phyloP scores from a whole-genome alignment of 2,888 invertebrate species.

The Monopis laevigella region DNA sequence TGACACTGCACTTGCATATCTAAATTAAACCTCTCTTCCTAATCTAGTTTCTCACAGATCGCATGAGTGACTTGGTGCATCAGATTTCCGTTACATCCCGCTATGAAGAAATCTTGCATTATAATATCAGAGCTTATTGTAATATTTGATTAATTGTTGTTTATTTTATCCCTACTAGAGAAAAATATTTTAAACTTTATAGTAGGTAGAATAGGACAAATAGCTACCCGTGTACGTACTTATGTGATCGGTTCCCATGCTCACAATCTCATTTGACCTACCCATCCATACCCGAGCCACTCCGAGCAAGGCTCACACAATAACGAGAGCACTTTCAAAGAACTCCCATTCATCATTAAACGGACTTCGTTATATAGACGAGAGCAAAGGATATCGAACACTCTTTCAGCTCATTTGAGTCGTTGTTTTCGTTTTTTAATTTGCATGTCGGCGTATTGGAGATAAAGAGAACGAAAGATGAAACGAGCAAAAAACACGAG shows the following conservation, averaged over 20 bases:
- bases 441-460: conserved; percentile 58
- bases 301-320: conserved; percentile 28
- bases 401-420: conserved; percentile 58
- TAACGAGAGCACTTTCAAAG: conserved; percentile 36
- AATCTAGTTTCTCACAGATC: too few species aligned
- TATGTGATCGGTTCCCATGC: conserved; percentile 50
- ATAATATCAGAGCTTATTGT: too few species aligned
- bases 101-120: too few species aligned
- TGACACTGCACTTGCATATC: too few species aligned
- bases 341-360: conserved; percentile 51
- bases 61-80: too few species aligned
- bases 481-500: conserved; percentile 51
- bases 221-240: too few species aligned
- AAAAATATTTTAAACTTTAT: too few species aligned
- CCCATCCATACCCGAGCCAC: neutral
- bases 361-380: conserved; percentile 46
- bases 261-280: conserved; percentile 18
- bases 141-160: too few species aligned
- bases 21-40: too few species aligned
- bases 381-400: conserved; percentile 52
- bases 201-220: too few species aligned
- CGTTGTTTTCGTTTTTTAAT: conserved; percentile 47
- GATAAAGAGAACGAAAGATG: conserved; percentile 51
- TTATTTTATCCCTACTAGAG: too few species aligned
- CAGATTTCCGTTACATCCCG: too few species aligned